phyloP scores from a whole-genome alignment of 2,797 vertebrate species.

The Neosilurus hyrtlii region DNA sequence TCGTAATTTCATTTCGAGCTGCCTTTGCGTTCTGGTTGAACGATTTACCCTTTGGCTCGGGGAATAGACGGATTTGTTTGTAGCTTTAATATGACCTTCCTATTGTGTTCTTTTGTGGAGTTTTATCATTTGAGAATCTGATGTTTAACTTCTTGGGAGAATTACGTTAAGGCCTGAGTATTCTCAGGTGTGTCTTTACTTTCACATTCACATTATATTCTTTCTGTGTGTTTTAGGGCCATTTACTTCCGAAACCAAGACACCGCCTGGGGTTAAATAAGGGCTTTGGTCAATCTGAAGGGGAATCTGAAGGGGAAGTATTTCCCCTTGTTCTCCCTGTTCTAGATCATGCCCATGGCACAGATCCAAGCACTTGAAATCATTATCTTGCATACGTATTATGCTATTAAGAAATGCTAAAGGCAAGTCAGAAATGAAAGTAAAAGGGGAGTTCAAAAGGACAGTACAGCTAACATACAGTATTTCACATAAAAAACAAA shows the following conservation, averaged over 20 bases:
- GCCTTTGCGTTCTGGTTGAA: slow-evolving; percentile 43
- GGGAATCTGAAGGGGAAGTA: background rate
- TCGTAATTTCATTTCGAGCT: slow-evolving; percentile 53
- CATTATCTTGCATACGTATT: background rate
- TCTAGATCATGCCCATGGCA: background rate
- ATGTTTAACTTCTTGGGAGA: slow-evolving; percentile 12
- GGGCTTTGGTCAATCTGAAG: background rate
- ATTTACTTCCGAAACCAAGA: slow-evolving; percentile 3
- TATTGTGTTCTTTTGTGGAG: slow-evolving; percentile 40
- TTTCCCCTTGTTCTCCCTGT: background rate
- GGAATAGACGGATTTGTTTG: slow-evolving; percentile 33
- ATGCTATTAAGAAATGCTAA: background rate
- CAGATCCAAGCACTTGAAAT: background rate
- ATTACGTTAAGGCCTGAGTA: background rate
- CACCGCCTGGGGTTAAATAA: background rate
- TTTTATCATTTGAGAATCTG: slow-evolving; percentile 19
- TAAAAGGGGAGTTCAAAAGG: background rate
- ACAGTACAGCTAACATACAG: no score
- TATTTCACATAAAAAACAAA: slow-evolving; percentile 2
- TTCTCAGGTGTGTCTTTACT: slow-evolving; percentile 18
- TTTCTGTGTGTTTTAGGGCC: background rate
- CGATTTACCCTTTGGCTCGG: slow-evolving; percentile 41
- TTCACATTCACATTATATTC: slow-evolving; percentile 15
- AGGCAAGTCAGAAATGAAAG: slow-evolving; percentile 15
- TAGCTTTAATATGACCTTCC: slow-evolving; percentile 36